phyloP scores from a whole-genome alignment of 2,797 vertebrate species.

The Psittacula derbiana region DNA sequence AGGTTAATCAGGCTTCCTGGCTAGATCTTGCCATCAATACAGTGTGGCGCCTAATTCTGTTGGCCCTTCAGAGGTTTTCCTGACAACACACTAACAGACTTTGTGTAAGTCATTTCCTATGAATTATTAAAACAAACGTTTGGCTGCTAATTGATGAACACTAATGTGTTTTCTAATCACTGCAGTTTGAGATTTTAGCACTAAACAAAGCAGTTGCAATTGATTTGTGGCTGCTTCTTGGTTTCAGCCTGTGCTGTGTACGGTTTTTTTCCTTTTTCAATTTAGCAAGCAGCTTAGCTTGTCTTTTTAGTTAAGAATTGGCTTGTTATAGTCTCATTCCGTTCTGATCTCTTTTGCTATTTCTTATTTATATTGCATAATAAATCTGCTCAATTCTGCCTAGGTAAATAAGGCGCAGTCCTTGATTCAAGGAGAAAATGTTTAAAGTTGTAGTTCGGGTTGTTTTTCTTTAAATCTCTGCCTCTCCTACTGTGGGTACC shows the following conservation, averaged over 20 bases:
- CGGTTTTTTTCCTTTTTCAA: constrained; percentile 57
- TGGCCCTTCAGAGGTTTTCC: constrained; percentile 88
- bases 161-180: constrained; percentile 99
- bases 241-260: constrained; percentile 68
- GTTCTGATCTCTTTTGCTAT: neutral
- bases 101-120: constrained; percentile 87
- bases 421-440: constrained; percentile 58
- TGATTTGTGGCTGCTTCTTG: constrained; percentile 84
- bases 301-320: constrained; percentile 72
- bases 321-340: constrained; percentile 53
- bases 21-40: constrained; percentile 89
- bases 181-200: constrained; percentile 97
- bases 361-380: constrained; percentile 56
- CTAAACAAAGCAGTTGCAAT: constrained; percentile 95
- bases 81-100: constrained; percentile 87
- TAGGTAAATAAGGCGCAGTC: constrained; percentile 1
- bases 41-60: constrained; percentile 91
- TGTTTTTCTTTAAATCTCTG: neutral
- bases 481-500: neutral
- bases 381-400: constrained; percentile 4
- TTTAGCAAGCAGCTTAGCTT: constrained; percentile 70
- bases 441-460: neutral
- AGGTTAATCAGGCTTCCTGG: constrained; percentile 97
- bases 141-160: constrained; percentile 98
- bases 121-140: constrained; percentile 98